Evolutionary conservation across 2,888 invertebrate genomes (phyloP).

Genomic region (Rugalucina vietnamica): DNA sequence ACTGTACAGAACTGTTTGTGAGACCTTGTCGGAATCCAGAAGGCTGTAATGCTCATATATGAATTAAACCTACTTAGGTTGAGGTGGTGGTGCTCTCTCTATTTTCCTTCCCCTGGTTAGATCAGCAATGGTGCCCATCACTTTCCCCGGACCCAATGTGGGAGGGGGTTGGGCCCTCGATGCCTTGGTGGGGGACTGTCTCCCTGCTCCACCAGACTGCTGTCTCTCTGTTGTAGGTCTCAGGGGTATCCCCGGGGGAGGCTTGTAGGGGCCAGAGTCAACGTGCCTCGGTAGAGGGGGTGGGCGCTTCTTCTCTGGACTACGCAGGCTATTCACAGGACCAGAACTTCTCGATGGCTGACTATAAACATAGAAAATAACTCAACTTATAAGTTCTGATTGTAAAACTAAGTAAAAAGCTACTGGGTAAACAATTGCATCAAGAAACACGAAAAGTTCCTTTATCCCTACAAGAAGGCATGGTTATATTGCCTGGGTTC

Average conservation of each 20-base stretch:
- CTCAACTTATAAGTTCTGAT: no score
- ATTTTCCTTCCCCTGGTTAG: conserved; percentile 10
- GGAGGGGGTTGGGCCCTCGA: conserved; percentile 6
- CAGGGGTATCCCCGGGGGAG: not conserved
- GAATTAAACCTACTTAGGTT: conserved; percentile 5
- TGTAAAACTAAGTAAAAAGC: no score
- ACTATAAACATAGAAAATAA: conserved; percentile 58
- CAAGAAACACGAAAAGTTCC: no score
- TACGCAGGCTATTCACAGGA: conserved; percentile 47
- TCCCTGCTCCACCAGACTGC: conserved; percentile 1
- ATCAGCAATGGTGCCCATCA: conserved; percentile 17
- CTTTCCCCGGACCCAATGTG: not conserved
- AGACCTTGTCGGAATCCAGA: no score
- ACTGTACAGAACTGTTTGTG: no score
- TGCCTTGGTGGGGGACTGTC: conserved; percentile 13
- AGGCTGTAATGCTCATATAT: no score
- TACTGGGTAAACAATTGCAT: no score
- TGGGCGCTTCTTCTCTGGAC: conserved; percentile 41
- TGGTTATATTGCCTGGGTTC: no score
- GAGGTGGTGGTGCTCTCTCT: conserved; percentile 16
- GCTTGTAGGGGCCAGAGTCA: not conserved
- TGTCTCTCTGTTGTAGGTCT: not conserved
- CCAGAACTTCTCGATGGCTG: conserved; percentile 71
- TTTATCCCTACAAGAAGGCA: no score
- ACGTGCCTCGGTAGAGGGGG: conserved; percentile 1